Conservation (phyloP, 2,797 vertebrate species). For the Syngnathus rostellatus region DNA sequence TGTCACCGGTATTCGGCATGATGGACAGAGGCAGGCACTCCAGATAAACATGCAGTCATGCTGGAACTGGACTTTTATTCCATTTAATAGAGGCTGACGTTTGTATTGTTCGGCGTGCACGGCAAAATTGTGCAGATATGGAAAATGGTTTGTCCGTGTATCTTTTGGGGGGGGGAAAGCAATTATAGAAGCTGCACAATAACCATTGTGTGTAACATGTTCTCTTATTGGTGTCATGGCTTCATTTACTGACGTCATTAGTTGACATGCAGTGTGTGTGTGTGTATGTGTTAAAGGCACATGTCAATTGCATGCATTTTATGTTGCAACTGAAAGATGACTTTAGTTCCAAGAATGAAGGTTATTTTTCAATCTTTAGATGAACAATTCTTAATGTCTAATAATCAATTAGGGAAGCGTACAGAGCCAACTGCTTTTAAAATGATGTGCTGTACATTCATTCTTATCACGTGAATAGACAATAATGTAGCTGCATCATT, state of each 20-base stretch:
- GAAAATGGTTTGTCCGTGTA: conserved; percentile 61
- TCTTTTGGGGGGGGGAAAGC: conserved; percentile 53
- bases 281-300: conserved; percentile 12
- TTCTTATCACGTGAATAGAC: neutral
- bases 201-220: conserved; percentile 67
- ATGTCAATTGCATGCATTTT: conserved; percentile 27
- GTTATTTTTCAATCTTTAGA: neutral
- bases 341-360: neutral
- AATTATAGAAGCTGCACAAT: conserved; percentile 70
- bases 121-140: conserved; percentile 69
- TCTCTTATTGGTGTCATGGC: conserved; percentile 71
- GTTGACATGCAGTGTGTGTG: conserved; percentile 16
- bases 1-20: conserved; percentile 56
- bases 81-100: conserved; percentile 65
- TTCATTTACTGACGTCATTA: conserved; percentile 69
- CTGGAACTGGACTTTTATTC: conserved; percentile 49
- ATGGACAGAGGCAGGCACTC: conserved; percentile 57
- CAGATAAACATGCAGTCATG: conserved; percentile 54
- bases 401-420: neutral
- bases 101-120: conserved; percentile 67
- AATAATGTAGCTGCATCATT: neutral
- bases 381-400: neutral
- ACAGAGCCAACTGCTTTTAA: neutral
- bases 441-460: neutral
- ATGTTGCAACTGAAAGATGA: conserved; percentile 2